These are phyloP conservation scores for Mico argentatus DNA, from an alignment of 2,797 vertebrate genomes.

Conservation along the genomic window DNA sequence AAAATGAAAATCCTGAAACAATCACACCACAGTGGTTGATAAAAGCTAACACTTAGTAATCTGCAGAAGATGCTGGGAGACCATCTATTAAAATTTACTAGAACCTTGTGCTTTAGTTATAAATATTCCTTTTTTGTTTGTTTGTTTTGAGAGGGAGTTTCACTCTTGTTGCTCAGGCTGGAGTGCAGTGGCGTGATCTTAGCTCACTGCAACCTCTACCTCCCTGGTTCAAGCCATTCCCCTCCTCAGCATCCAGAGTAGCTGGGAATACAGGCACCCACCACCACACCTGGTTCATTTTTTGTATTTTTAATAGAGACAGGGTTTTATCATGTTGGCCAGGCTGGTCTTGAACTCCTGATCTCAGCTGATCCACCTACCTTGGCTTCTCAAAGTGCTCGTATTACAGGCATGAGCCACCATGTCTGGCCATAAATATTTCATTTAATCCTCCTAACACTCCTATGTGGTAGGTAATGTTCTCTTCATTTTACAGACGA, in stretches of 20 bases:
- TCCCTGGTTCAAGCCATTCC: background rate
- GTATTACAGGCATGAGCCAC: background rate
- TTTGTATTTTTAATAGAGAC: background rate
- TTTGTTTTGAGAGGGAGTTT: background rate
- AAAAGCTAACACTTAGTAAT: background rate
- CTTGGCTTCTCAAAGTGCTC: background rate
- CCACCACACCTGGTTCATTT: background rate
- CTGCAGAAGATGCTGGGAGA: background rate
- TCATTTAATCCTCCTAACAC: background rate
- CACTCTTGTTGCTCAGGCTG: background rate
- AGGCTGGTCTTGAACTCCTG: background rate
- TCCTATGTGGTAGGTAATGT: background rate
- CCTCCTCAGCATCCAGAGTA: background rate
- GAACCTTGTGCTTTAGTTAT: background rate
- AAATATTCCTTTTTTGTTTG: background rate
- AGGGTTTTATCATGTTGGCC: background rate
- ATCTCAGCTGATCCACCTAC: background rate
- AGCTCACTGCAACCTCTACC: background rate
- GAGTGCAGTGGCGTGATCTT: background rate
- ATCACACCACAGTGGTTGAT: background rate
- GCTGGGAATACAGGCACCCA: background rate
- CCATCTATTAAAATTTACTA: background rate
- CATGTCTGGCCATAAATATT: background rate
- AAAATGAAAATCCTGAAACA: slow-evolving; percentile 44
- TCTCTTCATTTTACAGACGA: slow-evolving; percentile 8